Base-by-base conservation (phyloP, 2,113 vertebrate species). In the Stomatorhinus ivindoensis region DNA sequence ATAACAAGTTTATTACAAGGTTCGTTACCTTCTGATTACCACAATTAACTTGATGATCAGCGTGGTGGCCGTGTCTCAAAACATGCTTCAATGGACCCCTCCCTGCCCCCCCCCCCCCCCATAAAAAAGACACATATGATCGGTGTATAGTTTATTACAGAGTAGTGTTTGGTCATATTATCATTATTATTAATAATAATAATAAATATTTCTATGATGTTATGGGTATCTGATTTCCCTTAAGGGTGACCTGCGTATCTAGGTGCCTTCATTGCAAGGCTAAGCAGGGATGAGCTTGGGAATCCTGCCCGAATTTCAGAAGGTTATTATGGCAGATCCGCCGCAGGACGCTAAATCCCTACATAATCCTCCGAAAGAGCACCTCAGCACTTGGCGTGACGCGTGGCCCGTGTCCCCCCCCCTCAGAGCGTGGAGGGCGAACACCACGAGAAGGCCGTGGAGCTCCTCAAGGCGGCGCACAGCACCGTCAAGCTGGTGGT, bases 401-500 rank as follows among this genome's bases (percentile, higher is more conserved):
- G 48, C 58, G 8, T 87, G 27, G 1, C 47, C 21, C 61, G 0
- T 95, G 91, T 89, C 27, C 42, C 88, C 27, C 27, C 88, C 92
- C 89, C 86, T 3, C 92, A 99, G 98, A 99, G 98, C 7, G 98
- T 99, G 46, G 98, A 99, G 95, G 98, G 98, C 10, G 98, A 99
- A 50, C 98, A 99, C 92, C 98, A 99, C 3, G 98, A 99, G 93
- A 99, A 99, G 92, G 98, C 98, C 3, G 98, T 99, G 58, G 98
- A 99, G 93, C 96, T 99, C 85, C 97, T 99, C 89, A 99, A 99
- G 95, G 98, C 98, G 10, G 98, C 98, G 69, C 98, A 99, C 94
- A 97, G 98, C 8, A 98, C 98, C 61, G 98, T 99, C 80, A 99
- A 99, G 90, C 94, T 99, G 92, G 98, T 99, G 9, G 98, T 99